These are phyloP conservation scores for Denticeps clupeoides DNA, from an alignment of 2,797 vertebrate genomes.

Conservation along the genomic window DNA sequence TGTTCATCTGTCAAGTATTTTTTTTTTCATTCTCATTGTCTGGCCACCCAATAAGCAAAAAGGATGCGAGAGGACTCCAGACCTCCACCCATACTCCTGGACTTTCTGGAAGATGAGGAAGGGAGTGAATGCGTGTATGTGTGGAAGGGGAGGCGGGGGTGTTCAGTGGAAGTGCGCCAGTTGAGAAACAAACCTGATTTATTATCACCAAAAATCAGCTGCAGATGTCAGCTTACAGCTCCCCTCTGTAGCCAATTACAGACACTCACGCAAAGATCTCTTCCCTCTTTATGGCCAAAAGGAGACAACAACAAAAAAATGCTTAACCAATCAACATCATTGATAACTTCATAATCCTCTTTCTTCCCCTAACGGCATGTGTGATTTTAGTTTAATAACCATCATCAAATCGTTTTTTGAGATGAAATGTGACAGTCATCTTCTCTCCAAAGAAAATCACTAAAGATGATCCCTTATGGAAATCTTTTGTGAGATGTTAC, in stretches of 20 bases:
- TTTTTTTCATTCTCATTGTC: constrained; percentile 53
- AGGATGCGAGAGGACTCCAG: constrained; percentile 37
- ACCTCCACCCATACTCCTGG: constrained; percentile 42
- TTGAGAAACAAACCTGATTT: constrained; percentile 71
- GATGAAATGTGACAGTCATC: too few species aligned
- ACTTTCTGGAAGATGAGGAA: constrained; percentile 38
- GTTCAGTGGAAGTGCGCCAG: constrained; percentile 58
- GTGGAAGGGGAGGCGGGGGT: constrained; percentile 37
- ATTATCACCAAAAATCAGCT: constrained; percentile 74
- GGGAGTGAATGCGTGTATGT: constrained; percentile 23
- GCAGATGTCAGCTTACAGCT: constrained; percentile 68
- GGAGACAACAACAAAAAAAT: too few species aligned
- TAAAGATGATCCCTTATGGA: too few species aligned
- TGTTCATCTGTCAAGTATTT: constrained; percentile 39
- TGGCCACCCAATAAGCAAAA: constrained; percentile 51
- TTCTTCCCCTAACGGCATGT: too few species aligned
- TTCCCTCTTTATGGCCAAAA: constrained; percentile 27
- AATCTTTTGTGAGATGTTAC: too few species aligned
- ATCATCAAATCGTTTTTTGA: too few species aligned
- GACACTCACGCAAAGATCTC: constrained; percentile 58
- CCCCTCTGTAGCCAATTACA: constrained; percentile 74
- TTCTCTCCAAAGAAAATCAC: too few species aligned
- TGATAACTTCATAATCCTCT: background rate
- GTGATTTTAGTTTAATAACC: too few species aligned
- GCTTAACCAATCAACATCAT: constrained; percentile 15